Evolutionary conservation across 2,797 vertebrate genomes (phyloP), one percentile per base, ranked within the genome.

Genomic region (Remorina albescens): DNA sequence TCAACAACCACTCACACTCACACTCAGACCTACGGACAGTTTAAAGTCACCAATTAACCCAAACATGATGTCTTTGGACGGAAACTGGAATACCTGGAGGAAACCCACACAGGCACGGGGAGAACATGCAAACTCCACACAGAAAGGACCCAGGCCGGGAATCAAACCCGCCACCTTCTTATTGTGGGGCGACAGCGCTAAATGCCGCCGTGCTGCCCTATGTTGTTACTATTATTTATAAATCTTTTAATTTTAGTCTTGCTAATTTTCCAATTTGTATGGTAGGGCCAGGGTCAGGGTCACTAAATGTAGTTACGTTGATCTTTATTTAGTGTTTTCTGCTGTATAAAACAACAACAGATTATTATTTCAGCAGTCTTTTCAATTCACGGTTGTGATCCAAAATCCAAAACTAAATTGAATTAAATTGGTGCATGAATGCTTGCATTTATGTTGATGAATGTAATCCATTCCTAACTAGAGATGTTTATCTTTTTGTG

Each of bases 291-390:
- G 57, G 18, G 21, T 11, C 18, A 36, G 39, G 18, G 21, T 11
- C 18, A 36, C 39, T 56, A 12, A 30, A 50, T 39, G 18, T 21
- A n/a, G 21, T 41, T 59, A 15, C 23, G 5, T 25, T 64, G 25
- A 46, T 53, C 32, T 34, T 49, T 12, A 53, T 50, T n/a, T 39
- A 5, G 21, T 62, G 37, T 76, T 42, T 39, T 68, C 2, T 15
- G 6, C 21, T 56, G 4, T 21, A 12, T 46, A 6, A 30, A 30
- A 30, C 30, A 30, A 30, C 30, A 30, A 41, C 15, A 41, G 4
- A 5, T 15, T 15, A 41, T 16, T 6, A 5, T 42, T 19, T 42
- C 23, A 25, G n/a, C n/a, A n/a, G n/a, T n/a, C n/a, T n/a, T n/a
- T n/a, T n/a, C n/a, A n/a, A n/a, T n/a, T n/a, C n/a, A n/a, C n/a